phyloP scores from a whole-genome alignment of 2,888 invertebrate species.

The Archips crataeganus region DNA sequence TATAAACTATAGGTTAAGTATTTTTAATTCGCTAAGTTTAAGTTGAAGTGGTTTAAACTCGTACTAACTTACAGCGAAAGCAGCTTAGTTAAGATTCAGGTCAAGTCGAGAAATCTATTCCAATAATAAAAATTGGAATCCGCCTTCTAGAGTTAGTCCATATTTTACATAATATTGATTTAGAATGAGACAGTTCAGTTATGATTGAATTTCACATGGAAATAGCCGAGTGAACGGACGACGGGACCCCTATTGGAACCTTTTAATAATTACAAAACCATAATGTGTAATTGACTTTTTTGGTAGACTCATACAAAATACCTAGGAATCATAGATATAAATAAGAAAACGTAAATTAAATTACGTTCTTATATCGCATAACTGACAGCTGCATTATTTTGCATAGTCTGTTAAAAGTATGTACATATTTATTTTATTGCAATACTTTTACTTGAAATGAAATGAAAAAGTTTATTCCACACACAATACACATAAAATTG shows the following conservation, averaged over 20 bases:
- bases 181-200: conserved; percentile 13
- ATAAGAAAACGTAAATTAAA: too few species aligned
- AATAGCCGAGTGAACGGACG: not conserved
- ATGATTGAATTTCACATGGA: conserved; percentile 9
- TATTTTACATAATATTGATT: conserved; percentile 40
- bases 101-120: conserved; percentile 24
- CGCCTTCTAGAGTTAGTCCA: conserved; percentile 28
- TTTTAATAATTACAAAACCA: not conserved
- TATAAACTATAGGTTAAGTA: not conserved
- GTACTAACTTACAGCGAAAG: not conserved
- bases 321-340: too few species aligned
- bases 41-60: not conserved
- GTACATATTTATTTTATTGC: too few species aligned
- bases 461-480: too few species aligned
- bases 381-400: too few species aligned
- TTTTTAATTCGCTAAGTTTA: not conserved
- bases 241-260: not conserved
- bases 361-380: too few species aligned
- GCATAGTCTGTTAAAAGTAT: too few species aligned
- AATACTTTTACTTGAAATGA: too few species aligned
- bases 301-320: too few species aligned
- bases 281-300: too few species aligned
- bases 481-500: too few species aligned
- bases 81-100: not conserved
- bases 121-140: conserved; percentile 34